These are phyloP conservation scores for Erynnis tages DNA, from an alignment of 2,888 invertebrate species.

Conservation along the genomic window DNA sequence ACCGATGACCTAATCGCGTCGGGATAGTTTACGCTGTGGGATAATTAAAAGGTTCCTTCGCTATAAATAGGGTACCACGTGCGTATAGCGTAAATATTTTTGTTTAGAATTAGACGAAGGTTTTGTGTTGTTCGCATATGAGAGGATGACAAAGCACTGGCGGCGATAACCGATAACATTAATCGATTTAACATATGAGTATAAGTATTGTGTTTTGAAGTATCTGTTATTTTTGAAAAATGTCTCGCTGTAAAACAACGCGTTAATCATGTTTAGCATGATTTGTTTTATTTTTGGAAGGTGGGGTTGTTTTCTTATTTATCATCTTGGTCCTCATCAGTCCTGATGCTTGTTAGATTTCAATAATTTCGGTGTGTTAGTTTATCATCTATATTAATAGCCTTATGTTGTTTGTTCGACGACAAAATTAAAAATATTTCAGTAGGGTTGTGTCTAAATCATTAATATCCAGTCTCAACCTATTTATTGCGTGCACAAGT, in stretches of 20 bases:
- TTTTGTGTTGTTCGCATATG: not conserved
- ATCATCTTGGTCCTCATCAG: too few species aligned
- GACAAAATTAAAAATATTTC: not conserved
- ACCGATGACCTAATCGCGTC: constrained; percentile 67
- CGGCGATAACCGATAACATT: too few species aligned
- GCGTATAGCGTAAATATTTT: constrained; percentile 27
- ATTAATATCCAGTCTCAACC: constrained; percentile 34
- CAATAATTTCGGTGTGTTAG: too few species aligned
- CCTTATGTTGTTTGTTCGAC: not conserved
- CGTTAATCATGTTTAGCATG: too few species aligned
- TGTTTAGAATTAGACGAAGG: constrained; percentile 3
- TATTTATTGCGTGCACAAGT: constrained; percentile 48
- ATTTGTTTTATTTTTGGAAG: too few species aligned
- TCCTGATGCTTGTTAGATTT: too few species aligned
- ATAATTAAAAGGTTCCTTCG: constrained; percentile 51
- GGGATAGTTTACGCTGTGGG: constrained; percentile 51
- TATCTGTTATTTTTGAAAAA: too few species aligned
- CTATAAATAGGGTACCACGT: constrained; percentile 37
- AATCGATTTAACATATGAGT: not conserved
- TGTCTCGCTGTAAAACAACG: too few species aligned
- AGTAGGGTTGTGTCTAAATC: constrained; percentile 8
- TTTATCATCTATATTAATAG: too few species aligned
- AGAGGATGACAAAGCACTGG: not conserved
- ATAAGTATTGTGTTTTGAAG: too few species aligned
- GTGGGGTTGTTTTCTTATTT: too few species aligned